A percentile compares a stretch with the other conserved stretches of the same genome.
phyloP scores from a whole-genome alignment of 2,113 vertebrate species.

The Clupea harengus region DNA sequence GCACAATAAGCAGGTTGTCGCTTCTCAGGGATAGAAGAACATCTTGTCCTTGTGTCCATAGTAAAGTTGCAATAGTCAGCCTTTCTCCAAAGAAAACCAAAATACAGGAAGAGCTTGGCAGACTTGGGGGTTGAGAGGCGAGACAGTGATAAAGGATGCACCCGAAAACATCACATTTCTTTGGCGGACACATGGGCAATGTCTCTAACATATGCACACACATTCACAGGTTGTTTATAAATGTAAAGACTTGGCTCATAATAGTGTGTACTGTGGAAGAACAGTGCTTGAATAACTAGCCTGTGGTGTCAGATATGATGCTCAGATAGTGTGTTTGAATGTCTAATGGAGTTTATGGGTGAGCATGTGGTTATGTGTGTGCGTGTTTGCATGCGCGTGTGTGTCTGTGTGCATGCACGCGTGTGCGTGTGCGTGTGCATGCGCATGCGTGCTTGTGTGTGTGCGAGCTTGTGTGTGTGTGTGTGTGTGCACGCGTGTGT shows the following conservation, averaged over 20 bases:
- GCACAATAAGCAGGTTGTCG: neutral
- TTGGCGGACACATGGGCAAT: too few relatives aligned
- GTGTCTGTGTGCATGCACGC: neutral
- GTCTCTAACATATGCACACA: too few relatives aligned
- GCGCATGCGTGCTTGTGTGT: neutral
- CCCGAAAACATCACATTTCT: neutral
- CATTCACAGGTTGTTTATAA: too few relatives aligned
- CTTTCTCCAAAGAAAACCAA: neutral
- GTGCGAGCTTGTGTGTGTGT: neutral
- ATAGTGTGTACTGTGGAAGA: too few relatives aligned
- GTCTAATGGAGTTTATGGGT: neutral
- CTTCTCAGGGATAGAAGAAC: neutral
- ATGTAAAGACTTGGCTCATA: too few relatives aligned
- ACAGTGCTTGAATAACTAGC: too few relatives aligned
- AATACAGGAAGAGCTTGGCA: too few relatives aligned
- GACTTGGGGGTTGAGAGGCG: too few relatives aligned
- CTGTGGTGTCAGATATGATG: too few relatives aligned
- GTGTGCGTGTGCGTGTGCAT: constrained; percentile 1
- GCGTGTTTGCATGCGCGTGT: neutral
- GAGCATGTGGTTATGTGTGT: neutral
- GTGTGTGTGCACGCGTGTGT: neutral
- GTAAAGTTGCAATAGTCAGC: neutral
- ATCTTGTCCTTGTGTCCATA: neutral
- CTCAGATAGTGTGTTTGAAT: neutral
- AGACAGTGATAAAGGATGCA: neutral